A percentile compares a stretch with the other conserved stretches of the same genome.
Conservation (phyloP, 2,797 vertebrate genomes). For the Melanogrammus aeglefinus region DNA sequence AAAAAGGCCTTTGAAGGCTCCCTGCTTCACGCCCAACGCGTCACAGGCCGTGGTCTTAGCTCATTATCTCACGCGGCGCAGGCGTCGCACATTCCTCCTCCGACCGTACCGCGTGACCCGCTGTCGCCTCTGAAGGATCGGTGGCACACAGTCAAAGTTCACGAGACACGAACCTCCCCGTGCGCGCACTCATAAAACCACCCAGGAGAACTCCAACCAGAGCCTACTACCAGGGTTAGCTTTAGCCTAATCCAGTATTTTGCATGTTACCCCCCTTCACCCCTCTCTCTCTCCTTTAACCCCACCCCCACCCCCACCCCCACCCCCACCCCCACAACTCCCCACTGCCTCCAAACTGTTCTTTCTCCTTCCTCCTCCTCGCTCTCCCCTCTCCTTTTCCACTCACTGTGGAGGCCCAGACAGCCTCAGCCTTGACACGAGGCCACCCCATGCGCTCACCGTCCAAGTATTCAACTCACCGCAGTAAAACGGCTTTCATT, state of each 20-base stretch:
- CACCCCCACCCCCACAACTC: conserved; percentile 44
- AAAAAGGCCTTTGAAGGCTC: not conserved
- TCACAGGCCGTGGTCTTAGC: conserved; percentile 16
- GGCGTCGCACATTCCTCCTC: conserved; percentile 45
- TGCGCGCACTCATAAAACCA: conserved; percentile 21
- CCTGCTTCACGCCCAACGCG: no score
- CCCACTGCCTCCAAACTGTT: conserved; percentile 45
- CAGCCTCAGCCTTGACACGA: conserved; percentile 72
- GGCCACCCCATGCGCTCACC: conserved; percentile 73
- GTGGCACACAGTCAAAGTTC: conserved; percentile 15
- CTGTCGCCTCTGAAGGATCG: conserved; percentile 16
- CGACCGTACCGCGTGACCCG: conserved; percentile 7
- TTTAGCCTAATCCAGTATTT: conserved; percentile 55
- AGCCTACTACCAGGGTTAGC: conserved; percentile 48
- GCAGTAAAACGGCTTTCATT: conserved; percentile 75
- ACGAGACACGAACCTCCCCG: not conserved
- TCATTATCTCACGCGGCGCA: conserved; percentile 56
- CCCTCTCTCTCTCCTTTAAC: conserved; percentile 30
- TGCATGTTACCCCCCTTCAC: conserved; percentile 48
- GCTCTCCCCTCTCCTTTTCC: conserved; percentile 58
- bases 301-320: no score
- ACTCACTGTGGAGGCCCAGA: conserved; percentile 57
- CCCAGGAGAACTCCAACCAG: conserved; percentile 54
- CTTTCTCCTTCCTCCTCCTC: conserved; percentile 33
- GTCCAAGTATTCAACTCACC: conserved; percentile 76